Conservation (phyloP, 2,888 invertebrate genomes). For the Pheosia tremula region DNA sequence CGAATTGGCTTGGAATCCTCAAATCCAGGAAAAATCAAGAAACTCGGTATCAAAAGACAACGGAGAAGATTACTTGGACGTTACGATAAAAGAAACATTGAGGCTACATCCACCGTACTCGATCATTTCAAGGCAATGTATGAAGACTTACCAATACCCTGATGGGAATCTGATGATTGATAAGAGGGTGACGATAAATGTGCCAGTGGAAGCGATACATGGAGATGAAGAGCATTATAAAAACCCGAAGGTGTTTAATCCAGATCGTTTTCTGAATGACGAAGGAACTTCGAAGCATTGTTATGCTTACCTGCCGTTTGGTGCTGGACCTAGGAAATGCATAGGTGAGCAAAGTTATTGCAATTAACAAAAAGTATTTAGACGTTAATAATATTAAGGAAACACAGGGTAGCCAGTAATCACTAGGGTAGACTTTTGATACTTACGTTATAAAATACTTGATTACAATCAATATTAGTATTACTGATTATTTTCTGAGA, state of each 20-base stretch:
- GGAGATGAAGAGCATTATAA: constrained; percentile 62
- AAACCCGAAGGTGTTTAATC: constrained; percentile 62
- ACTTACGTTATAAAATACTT: too few species aligned
- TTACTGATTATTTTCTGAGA: too few species aligned
- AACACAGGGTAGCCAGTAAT: too few species aligned
- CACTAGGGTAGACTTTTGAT: too few species aligned
- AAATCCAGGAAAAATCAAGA: constrained; percentile 62
- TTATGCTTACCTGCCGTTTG: constrained; percentile 70
- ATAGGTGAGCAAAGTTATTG: constrained; percentile 56
- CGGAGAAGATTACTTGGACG: constrained; percentile 61
- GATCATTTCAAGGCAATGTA: constrained; percentile 67
- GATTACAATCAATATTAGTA: too few species aligned
- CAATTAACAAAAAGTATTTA: too few species aligned
- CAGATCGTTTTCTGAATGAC: constrained; percentile 65
- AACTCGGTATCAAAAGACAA: constrained; percentile 46
- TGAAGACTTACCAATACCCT: constrained; percentile 64
- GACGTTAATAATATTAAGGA: too few species aligned
- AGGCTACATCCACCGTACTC: constrained; percentile 74
- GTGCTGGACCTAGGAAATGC: constrained; percentile 76
- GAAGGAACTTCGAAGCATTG: constrained; percentile 49
- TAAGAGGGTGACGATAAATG: constrained; percentile 63
- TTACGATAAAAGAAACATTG: constrained; percentile 69
- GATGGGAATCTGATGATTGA: constrained; percentile 66
- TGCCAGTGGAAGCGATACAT: constrained; percentile 71
- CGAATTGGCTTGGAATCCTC: constrained; percentile 62